phyloP scores from a whole-genome alignment of 2,797 vertebrate species.

The Setipinna tenuifilis region DNA sequence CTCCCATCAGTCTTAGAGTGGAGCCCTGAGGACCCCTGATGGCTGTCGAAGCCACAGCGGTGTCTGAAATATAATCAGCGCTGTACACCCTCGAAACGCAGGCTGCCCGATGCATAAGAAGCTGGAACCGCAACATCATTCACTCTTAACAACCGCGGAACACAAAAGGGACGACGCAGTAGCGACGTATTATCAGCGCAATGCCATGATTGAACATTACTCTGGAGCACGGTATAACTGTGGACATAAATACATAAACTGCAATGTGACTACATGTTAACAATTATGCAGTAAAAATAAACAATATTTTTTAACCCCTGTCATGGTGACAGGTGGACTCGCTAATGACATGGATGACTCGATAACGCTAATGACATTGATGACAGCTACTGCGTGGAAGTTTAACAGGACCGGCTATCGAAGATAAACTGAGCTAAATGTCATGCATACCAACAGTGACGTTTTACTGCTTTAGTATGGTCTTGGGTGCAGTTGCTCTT shows the following conservation, averaged over 20 bases:
- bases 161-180: not conserved
- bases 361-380: not conserved
- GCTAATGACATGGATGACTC: not conserved
- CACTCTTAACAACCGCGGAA: not conserved
- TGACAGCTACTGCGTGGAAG: not conserved
- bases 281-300: not conserved
- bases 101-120: not conserved
- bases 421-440: not conserved
- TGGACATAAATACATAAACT: not conserved
- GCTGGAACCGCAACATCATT: not conserved
- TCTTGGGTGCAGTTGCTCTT: not conserved
- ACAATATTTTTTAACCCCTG: not conserved
- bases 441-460: not conserved
- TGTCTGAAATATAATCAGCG: conserved; percentile 7
- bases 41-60: not conserved
- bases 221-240: not conserved
- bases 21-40: not conserved
- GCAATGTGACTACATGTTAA: not conserved
- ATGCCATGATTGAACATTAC: not conserved
- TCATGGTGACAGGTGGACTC: not conserved
- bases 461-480: not conserved
- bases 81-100: not conserved
- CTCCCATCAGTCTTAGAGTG: conserved; percentile 12
- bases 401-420: not conserved
- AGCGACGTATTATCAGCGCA: not conserved